Percentiles rank a stretch among this genome's conserved stretches.
Conservation (phyloP, 2,113 vertebrate genomes). For the Nothoprocta pentlandii region DNA sequence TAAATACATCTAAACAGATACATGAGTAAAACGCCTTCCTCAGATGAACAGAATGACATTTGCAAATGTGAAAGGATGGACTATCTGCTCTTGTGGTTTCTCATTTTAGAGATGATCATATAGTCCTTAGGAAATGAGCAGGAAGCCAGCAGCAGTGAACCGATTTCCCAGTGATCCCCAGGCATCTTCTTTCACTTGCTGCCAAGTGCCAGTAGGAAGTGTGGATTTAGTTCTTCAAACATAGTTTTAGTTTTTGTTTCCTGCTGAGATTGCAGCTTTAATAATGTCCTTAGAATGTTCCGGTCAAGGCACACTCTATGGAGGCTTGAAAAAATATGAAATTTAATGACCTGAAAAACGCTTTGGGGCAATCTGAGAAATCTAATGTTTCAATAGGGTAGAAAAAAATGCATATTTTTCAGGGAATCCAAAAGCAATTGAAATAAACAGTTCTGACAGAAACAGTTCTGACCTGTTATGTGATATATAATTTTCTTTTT, state of each 20-base stretch:
- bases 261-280: slow-evolving; percentile 64
- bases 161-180: slow-evolving; percentile 59
- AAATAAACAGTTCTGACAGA: slow-evolving; percentile 30
- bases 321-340: slow-evolving; percentile 57
- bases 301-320: slow-evolving; percentile 42
- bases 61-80: slow-evolving; percentile 36
- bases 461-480: slow-evolving; percentile 1
- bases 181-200: slow-evolving; percentile 54
- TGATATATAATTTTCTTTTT: background rate
- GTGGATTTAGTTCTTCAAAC: slow-evolving; percentile 56
- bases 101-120: slow-evolving; percentile 41
- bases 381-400: slow-evolving; percentile 19
- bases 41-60: slow-evolving; percentile 17
- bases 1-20: background rate
- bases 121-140: slow-evolving; percentile 61
- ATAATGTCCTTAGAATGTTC: slow-evolving; percentile 67
- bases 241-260: slow-evolving; percentile 58
- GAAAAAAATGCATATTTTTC: slow-evolving; percentile 67
- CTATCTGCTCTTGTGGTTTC: slow-evolving; percentile 47
- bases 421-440: slow-evolving; percentile 45
- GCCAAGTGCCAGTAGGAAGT: slow-evolving; percentile 62
- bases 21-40: background rate
- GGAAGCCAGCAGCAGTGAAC: slow-evolving; percentile 45
- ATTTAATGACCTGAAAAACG: slow-evolving; percentile 63
- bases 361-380: slow-evolving; percentile 36